A percentile compares a stretch with the other conserved stretches of the same genome.
These are phyloP conservation scores for Calvadosia cruxmelitensis DNA, from an alignment of 30 jellyfish, hydroid and myxozoan genomes.

Conservation along the genomic window DNA sequence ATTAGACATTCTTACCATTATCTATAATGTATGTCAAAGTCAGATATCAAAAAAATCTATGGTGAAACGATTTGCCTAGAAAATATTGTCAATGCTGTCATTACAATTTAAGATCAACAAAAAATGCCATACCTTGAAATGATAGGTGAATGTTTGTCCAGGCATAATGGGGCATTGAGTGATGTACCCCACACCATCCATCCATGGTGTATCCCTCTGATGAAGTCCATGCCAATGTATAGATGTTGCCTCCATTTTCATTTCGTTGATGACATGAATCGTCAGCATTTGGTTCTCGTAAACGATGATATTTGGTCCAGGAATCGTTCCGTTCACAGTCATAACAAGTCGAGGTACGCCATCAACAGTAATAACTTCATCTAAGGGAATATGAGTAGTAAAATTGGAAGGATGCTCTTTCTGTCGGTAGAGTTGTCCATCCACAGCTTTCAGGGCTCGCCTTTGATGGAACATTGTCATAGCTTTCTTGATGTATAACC, in stretches of 20 bases:
- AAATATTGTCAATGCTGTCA: too few relatives aligned
- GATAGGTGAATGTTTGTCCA: slow-evolving; percentile 86
- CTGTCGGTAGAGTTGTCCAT: slow-evolving; percentile 44
- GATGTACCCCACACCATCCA: slow-evolving; percentile 90
- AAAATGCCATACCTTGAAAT: too few relatives aligned
- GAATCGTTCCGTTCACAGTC: slow-evolving; percentile 70
- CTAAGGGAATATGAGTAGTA: slow-evolving; percentile 46
- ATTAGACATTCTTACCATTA: too few relatives aligned
- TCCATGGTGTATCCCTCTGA: slow-evolving; percentile 81
- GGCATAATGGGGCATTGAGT: slow-evolving; percentile 94
- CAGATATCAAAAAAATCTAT: too few relatives aligned
- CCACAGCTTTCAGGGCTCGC: slow-evolving; percentile 61
- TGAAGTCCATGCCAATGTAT: slow-evolving; percentile 89
- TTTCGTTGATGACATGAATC: slow-evolving; percentile 53
- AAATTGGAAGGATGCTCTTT: slow-evolving; percentile 75
- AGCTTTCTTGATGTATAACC: slow-evolving; percentile 60
- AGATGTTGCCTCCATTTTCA: slow-evolving; percentile 65
- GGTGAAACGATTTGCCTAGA: too few relatives aligned
- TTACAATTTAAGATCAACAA: too few relatives aligned
- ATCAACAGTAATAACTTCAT: slow-evolving; percentile 75
- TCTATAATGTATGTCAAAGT: too few relatives aligned
- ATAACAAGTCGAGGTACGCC: slow-evolving; percentile 73
- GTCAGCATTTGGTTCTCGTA: slow-evolving; percentile 79
- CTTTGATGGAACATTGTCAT: slow-evolving; percentile 69
- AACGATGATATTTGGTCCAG: slow-evolving; percentile 87